phyloP scores from a whole-genome alignment of 2,797 vertebrate species.

The Phrynocephalus vlangalii region DNA sequence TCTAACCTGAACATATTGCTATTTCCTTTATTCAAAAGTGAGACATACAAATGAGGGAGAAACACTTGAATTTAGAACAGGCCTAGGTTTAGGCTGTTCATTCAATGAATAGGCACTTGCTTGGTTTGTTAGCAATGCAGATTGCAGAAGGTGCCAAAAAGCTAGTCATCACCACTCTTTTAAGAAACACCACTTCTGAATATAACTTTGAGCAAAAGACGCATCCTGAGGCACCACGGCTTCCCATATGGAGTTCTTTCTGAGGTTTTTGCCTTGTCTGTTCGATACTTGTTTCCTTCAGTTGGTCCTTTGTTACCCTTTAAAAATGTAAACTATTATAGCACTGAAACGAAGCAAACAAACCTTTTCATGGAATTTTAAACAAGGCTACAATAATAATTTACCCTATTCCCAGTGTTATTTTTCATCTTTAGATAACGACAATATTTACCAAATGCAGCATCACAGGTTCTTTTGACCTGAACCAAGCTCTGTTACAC shows the following conservation, averaged over 20 bases:
- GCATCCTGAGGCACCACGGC: not conserved
- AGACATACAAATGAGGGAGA: not conserved
- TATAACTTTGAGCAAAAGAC: not conserved
- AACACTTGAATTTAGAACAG: not conserved
- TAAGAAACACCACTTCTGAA: not conserved
- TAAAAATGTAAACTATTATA: not conserved
- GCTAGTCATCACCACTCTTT: not conserved
- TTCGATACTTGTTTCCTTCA: not conserved
- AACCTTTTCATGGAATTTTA: not conserved
- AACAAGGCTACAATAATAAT: slow-evolving; percentile 13
- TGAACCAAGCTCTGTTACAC: not conserved
- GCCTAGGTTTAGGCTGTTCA: not conserved
- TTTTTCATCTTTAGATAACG: not conserved
- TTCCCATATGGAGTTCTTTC: not conserved
- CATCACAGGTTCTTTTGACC: not conserved
- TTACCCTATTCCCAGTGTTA: not conserved
- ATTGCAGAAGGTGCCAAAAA: not conserved
- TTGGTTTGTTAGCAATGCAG: not conserved
- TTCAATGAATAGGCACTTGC: not conserved
- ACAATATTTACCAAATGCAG: not conserved
- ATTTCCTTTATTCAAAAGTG: not conserved
- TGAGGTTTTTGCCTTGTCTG: not conserved
- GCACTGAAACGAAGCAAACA: slow-evolving; percentile 8
- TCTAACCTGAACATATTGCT: not conserved
- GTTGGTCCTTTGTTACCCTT: slow-evolving; percentile 5